Conservation (phyloP, 1,140 invertebrate genomes). For the Tetraneura akinire region DNA sequence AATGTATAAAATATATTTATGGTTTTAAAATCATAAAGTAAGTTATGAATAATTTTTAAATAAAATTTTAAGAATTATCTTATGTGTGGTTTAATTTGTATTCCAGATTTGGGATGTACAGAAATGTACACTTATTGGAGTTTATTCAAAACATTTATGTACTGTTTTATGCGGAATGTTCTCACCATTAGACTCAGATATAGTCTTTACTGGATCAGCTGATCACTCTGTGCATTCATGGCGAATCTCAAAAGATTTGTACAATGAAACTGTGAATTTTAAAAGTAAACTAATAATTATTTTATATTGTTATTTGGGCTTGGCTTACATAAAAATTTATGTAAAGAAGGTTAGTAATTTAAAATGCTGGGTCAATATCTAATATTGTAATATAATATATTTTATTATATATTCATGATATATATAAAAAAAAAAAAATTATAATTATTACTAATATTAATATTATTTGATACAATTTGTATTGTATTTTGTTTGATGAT, state of each 20-base stretch:
- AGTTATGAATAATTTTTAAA: neutral
- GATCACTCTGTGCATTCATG: slow-evolving; percentile 67
- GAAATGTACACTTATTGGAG: slow-evolving; percentile 62
- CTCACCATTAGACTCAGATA: slow-evolving; percentile 67
- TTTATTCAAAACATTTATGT: slow-evolving; percentile 62
- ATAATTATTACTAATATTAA: too few relatives aligned
- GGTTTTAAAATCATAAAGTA: neutral
- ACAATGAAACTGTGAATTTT: slow-evolving; percentile 34
- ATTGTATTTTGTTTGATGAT: too few relatives aligned
- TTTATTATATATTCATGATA: too few relatives aligned
- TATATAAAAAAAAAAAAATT: too few relatives aligned
- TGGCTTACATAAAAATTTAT: too few relatives aligned
- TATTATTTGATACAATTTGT: too few relatives aligned
- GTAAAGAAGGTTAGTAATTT: too few relatives aligned
- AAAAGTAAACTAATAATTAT: slow-evolving; percentile 21
- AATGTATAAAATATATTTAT: too few relatives aligned
- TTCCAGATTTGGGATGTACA: slow-evolving; percentile 72
- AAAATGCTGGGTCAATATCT: too few relatives aligned
- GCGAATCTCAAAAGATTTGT: slow-evolving; percentile 61
- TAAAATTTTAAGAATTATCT: too few relatives aligned
- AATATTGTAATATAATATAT: too few relatives aligned
- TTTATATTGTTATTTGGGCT: neutral
- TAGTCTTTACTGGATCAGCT: slow-evolving; percentile 65
- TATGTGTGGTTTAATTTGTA: slow-evolving; percentile 53
- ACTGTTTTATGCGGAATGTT: slow-evolving; percentile 65